Evolutionary conservation across 37 sponge, comb jelly and placozoan genomes (phyloP), one percentile per base, ranked within the genome.

Genomic region (Bolinopsis microptera): DNA sequence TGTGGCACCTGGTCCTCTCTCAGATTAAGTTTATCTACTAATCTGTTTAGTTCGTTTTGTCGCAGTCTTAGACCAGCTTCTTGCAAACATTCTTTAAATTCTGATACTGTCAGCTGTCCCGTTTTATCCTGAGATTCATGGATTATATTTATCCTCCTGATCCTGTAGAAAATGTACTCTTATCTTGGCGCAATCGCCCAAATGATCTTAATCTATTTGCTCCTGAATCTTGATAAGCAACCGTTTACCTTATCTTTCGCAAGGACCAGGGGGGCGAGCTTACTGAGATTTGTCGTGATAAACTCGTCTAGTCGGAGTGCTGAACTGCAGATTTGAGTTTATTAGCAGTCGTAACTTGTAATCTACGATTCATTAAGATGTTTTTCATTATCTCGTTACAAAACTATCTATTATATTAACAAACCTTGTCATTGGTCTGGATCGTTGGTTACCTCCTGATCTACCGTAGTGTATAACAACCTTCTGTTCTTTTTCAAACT

Each of bases 391-490:
- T 61, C 68, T 61, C 18, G 9, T 61, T 61, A 18, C 9, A 61
- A 21, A 21, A 61, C 18, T 9, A 21, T 18, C 9, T 21, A 61
- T 61, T 61, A 61, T 18, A 21, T 61, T n/a, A n/a, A n/a, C n/a
- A n/a, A 23, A 72, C 75, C 75, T 28, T 21, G 75, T 30, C 75
- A 72, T 72, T 23, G 75, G 75, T 30, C 31, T 72, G 26, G 31
- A n/a, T 8, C 75, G 26, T n/a, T 72, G 75, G 75, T 86, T 41
- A 27, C 35, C 90, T 5, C 90, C 90, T 22, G 90, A 86, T n/a
- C 39, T 39, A 16, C 90, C 90, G 35, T 86, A 86, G 24, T 86
- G 90, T 3, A 86, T 86, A 25, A 86, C 90, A 24, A 86, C 26
- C 0, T 48, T 26, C 34, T 41, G 26, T 2, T 86, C 90, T 30